A percentile compares a stretch with the other conserved stretches of the same genome.
Evolutionary conservation across 1,140 invertebrate species (phyloP).

Genomic region (Drosophila malerkotliana): DNA sequence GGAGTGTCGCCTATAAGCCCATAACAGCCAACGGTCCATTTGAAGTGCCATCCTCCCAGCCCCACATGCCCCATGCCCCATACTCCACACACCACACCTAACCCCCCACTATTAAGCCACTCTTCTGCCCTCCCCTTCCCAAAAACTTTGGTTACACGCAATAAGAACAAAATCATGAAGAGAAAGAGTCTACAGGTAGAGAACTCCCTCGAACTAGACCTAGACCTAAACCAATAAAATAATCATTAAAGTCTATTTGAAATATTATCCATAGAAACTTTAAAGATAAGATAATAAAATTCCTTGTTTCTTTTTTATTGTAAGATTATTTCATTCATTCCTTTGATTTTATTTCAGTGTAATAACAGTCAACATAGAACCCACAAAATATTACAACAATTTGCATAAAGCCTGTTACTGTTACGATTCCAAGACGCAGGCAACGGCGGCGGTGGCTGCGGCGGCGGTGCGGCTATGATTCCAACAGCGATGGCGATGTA

Average conservation of each 20-base stretch:
- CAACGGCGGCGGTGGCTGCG: neutral
- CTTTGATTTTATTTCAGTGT: neutral
- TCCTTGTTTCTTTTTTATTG: too few species aligned
- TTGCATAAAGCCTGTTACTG: conserved; percentile 78
- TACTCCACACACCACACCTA: conserved; percentile 24
- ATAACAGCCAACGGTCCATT: conserved; percentile 59
- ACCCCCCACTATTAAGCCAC: neutral
- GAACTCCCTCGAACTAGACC: neutral
- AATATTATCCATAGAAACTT: neutral
- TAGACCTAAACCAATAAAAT: neutral
- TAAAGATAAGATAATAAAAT: too few species aligned
- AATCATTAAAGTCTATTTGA: neutral
- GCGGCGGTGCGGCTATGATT: conserved; percentile 28
- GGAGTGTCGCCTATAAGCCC: conserved; percentile 57
- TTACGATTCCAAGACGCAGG: conserved; percentile 59
- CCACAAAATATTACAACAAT: conserved; percentile 77
- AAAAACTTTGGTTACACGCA: conserved; percentile 30
- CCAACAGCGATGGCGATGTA: conserved; percentile 48
- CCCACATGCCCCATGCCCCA: neutral
- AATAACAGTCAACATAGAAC: conserved; percentile 24
- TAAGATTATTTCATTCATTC: neutral
- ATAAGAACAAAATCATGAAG: conserved; percentile 36
- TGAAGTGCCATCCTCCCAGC: conserved; percentile 41
- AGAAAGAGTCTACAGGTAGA: neutral
- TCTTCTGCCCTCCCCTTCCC: neutral